Percentiles rank a stretch among this genome's conserved stretches.
Evolutionary conservation across 2,797 vertebrate genomes (phyloP).

Genomic region (Streptopelia turtur): DNA sequence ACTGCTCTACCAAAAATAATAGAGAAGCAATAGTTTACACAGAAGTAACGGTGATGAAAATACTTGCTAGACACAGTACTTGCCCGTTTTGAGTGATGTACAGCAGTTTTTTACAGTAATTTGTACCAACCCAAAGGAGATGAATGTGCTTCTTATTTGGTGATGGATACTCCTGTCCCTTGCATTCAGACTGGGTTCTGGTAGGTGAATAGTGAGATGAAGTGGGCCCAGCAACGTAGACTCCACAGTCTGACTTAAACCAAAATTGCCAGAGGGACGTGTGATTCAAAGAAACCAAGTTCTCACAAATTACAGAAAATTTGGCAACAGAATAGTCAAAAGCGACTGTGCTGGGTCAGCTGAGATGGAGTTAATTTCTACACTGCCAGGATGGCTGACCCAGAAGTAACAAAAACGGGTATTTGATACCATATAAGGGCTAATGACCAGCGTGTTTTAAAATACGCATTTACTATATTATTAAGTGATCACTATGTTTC

Average conservation of each 20-base stretch:
- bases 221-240: not conserved
- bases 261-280: not conserved
- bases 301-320: not conserved
- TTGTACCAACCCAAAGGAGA: not conserved
- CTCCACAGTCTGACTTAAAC: not conserved
- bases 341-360: not conserved
- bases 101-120: not conserved
- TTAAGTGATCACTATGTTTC: too few species aligned
- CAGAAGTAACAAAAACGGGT: too few species aligned
- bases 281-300: not conserved
- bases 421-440: too few species aligned
- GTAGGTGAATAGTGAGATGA: not conserved
- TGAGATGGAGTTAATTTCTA: too few species aligned
- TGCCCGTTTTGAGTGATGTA: not conserved
- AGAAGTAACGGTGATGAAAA: not conserved
- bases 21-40: not conserved
- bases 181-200: not conserved
- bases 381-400: too few species aligned
- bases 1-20: not conserved
- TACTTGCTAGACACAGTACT: not conserved
- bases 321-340: not conserved
- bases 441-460: too few species aligned
- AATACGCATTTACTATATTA: too few species aligned
- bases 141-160: not conserved
- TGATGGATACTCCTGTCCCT: not conserved